Percentiles rank a stretch among this genome's conserved stretches.
Conservation (phyloP, 2,113 vertebrate species). For the Lagopus muta region DNA sequence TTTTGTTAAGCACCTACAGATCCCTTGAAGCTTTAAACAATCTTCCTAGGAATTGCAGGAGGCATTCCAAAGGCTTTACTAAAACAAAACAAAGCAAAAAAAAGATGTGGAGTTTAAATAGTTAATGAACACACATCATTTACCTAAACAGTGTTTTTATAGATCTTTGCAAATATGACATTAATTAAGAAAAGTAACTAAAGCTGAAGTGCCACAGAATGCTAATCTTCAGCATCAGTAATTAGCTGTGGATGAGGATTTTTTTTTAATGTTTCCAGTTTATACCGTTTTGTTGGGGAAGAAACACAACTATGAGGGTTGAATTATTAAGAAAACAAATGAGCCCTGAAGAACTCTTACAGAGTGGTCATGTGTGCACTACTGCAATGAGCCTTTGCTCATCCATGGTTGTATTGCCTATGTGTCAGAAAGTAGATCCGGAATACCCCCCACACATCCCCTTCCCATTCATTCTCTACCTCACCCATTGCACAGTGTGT, state of each 20-base stretch:
- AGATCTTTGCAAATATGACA: constrained; percentile 71
- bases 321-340: constrained; percentile 54
- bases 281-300: constrained; percentile 54
- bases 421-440: neutral
- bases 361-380: neutral
- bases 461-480: rapidly evolving
- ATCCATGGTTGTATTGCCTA: neutral
- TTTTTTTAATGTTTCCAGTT: constrained; percentile 58
- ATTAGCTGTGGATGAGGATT: constrained; percentile 61
- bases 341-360: neutral
- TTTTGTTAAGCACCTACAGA: neutral
- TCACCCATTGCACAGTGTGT: rapidly evolving
- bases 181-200: constrained; percentile 72
- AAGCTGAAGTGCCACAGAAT: constrained; percentile 67
- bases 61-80: neutral
- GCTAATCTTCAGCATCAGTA: constrained; percentile 65
- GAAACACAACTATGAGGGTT: constrained; percentile 41
- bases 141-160: constrained; percentile 70
- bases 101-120: neutral
- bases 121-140: constrained; percentile 60
- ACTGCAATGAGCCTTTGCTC: neutral
- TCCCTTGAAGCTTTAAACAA: neutral
- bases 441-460: neutral
- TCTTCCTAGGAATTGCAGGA: neutral
- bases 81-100: neutral